These are phyloP conservation scores for Neomorphus geoffroyi DNA, from an alignment of 2,797 vertebrate species.

Conservation along the genomic window DNA sequence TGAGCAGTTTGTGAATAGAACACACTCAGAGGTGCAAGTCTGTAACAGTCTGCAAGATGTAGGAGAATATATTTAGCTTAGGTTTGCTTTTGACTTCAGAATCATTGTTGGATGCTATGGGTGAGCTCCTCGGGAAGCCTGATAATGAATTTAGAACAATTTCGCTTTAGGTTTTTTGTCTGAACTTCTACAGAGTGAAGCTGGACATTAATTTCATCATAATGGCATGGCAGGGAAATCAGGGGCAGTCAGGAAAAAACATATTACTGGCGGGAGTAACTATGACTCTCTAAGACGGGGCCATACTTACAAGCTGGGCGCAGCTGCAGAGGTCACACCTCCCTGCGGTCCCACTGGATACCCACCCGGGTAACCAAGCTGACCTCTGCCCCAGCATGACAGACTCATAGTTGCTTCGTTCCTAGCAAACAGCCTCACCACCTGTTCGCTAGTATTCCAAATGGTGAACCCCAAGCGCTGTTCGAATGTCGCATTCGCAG, in stretches of 20 bases:
- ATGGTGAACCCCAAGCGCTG: no score
- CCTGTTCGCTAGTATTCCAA: no score
- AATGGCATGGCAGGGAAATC: not conserved
- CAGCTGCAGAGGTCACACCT: no score
- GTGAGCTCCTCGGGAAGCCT: not conserved
- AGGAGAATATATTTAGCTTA: not conserved
- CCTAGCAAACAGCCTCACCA: no score
- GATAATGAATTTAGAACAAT: not conserved
- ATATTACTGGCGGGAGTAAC: no score
- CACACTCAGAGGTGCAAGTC: not conserved
- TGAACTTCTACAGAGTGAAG: conserved; percentile 19
- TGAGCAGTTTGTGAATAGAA: not conserved
- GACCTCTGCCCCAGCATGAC: no score
- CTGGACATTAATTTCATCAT: conserved; percentile 10
- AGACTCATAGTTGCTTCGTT: no score
- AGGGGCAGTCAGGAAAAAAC: not conserved
- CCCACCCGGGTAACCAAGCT: no score
- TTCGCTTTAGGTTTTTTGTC: not conserved
- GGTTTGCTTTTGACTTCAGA: not conserved
- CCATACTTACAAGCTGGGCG: no score
- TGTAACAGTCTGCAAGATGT: not conserved
- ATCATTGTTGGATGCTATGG: not conserved
- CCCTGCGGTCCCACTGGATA: no score
- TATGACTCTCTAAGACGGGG: no score
- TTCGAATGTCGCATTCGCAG: no score